Base-by-base conservation (phyloP, 2,797 vertebrate species). In the Sparus aurata region DNA sequence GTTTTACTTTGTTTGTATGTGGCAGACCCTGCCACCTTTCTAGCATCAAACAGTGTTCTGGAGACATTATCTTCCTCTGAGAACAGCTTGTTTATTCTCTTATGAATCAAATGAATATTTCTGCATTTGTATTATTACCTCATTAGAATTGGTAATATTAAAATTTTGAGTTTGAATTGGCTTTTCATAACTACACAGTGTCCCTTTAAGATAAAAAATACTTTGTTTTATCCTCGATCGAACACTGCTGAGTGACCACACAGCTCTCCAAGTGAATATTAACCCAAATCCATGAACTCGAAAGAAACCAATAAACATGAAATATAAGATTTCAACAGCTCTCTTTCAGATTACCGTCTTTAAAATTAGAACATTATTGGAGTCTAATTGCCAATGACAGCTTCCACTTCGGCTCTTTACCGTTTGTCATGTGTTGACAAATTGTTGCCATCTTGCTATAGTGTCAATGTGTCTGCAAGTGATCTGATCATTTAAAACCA, bases 211-310 rank as follows among this genome's bases (percentile, higher is more conserved):
- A 57, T 16, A 34, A 34, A 47, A 17, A 12, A 4, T 27, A 22
- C 13, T n/a, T 50, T 41, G 20, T 55, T 75, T 45, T 16, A 43
- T 1, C 11, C 41, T n/a, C 34, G 5, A 54, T 59, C 1, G 46
- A 41, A 41, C 23, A 63, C 5, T 59, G 38, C 47, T 41, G 5
- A 54, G 6, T 45, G 23, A 45, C n/a, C 9, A 52, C 34, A 16
- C 8, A 45, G 12, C 41, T 55, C 22, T 65, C 10, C 1, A 50
- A 52, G 23, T 18, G 0, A 43, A 45, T 64, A 43, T 60, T 55
- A 45, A 59, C 17, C 12, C 17, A 69, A 59, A 79, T 79, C 20
- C 46, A 74, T 7, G 64, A 47, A 46, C 25, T 62, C 73, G n/a
- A 80, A 27, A 57, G 17, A 67, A 38, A 25, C 20, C n/a, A 49